These are phyloP conservation scores for Cossypha caffra DNA, from an alignment of 2,797 vertebrate genomes.

Conservation along the genomic window DNA sequence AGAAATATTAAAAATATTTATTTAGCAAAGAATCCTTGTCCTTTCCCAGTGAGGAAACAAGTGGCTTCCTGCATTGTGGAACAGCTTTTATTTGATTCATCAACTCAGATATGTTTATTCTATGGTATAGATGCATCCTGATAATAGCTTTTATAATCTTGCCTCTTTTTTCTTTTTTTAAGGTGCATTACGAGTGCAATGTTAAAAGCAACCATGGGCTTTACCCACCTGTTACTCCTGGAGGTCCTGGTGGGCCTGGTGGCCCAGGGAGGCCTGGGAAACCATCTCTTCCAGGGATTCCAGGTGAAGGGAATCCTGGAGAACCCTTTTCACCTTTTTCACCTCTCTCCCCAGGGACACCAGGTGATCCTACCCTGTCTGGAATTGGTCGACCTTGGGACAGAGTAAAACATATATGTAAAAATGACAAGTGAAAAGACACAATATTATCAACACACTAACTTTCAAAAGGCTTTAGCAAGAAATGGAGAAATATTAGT, in stretches of 20 bases:
- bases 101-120: neutral
- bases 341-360: conserved; percentile 85
- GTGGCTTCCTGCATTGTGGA: neutral
- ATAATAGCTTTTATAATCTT: neutral
- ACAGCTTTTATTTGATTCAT: neutral
- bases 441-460: neutral
- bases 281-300: conserved; percentile 86
- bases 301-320: conserved; percentile 84
- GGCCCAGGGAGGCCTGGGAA: conserved; percentile 78
- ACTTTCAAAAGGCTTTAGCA: neutral
- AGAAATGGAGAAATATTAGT: neutral
- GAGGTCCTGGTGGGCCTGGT: conserved; percentile 82
- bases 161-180: neutral
- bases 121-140: rapidly evolving
- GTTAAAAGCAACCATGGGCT: neutral
- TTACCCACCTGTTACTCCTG: conserved; percentile 62
- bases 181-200: neutral
- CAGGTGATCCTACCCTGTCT: conserved; percentile 82
- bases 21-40: neutral
- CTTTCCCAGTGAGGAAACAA: neutral
- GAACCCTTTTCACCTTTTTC: conserved; percentile 87
- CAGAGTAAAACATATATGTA: neutral
- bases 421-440: neutral
- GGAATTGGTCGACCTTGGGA: conserved; percentile 58
- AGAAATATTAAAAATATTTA: neutral